These are phyloP conservation scores for Podarcis siculus DNA, from an alignment of 2,797 vertebrate species.

Conservation along the genomic window DNA sequence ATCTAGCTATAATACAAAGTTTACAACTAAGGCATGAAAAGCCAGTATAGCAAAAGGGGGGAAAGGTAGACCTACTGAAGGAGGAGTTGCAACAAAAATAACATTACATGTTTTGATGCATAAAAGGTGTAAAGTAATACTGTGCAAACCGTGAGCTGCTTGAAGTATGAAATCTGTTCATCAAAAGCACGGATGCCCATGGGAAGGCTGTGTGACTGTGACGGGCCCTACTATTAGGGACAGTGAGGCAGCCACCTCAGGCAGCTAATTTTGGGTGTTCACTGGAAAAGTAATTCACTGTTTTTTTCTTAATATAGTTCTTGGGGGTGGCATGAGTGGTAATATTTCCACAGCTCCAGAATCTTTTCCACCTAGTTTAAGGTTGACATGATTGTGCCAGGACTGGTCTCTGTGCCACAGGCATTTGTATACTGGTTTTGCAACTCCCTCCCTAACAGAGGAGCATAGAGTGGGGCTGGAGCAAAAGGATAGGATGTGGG, in stretches of 20 bases:
- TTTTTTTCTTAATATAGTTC: not conserved
- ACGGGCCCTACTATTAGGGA: no score
- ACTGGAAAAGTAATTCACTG: not conserved
- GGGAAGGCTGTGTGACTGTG: no score
- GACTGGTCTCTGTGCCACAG: not conserved
- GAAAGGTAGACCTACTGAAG: not conserved
- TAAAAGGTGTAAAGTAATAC: not conserved
- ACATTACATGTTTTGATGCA: no score
- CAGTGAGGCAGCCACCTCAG: no score
- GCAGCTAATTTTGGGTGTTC: not conserved
- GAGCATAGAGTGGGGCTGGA: not conserved
- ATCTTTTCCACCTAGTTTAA: no score
- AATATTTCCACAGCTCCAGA: not conserved
- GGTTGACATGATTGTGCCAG: no score
- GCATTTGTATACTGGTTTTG: not conserved
- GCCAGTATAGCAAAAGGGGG: not conserved
- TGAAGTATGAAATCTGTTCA: rapidly evolving
- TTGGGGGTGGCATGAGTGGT: not conserved
- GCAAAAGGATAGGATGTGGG: not conserved
- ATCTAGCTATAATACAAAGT: not conserved
- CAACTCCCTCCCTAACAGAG: not conserved
- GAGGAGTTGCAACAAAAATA: not conserved
- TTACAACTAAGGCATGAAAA: not conserved
- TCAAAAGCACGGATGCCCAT: no score
- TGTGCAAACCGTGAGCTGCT: no score